A percentile compares a stretch with the other conserved stretches of the same genome.
Evolutionary conservation across 1,140 invertebrate species (phyloP).

Genomic region (Drosophila cardini): DNA sequence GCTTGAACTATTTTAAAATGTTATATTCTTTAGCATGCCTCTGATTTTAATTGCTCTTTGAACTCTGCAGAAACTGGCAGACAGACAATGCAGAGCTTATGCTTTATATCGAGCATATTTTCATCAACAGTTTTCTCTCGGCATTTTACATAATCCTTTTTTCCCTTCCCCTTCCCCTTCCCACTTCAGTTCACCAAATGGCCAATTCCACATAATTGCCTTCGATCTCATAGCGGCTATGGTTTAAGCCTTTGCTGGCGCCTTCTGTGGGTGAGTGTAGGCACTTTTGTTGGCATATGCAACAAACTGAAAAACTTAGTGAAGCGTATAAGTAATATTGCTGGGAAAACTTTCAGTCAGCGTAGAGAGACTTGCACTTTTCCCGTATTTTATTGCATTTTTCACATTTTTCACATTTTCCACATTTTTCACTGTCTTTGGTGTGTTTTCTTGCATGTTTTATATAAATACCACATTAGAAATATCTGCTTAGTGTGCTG

Average conservation of each 20-base stretch:
- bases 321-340: constrained; percentile 8
- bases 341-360: constrained; percentile 13
- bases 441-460: background rate
- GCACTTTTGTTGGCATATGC: constrained; percentile 1
- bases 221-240: background rate
- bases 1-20: too few species aligned
- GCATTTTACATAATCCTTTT: background rate
- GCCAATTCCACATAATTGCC: background rate
- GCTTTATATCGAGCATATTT: background rate
- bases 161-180: background rate
- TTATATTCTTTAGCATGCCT: too few species aligned
- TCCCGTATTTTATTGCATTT: background rate
- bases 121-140: background rate
- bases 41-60: background rate
- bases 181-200: background rate
- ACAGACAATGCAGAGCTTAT: background rate
- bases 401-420: background rate
- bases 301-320: background rate
- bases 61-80: background rate
- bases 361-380: background rate
- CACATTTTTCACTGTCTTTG: background rate
- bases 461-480: background rate
- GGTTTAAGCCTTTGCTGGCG: background rate
- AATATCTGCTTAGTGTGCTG: background rate
- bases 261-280: background rate